Percentiles rank a stretch among this genome's conserved stretches.
Evolutionary conservation across 2,888 invertebrate species (phyloP).

Genomic region (Pogonocherus hispidulus): DNA sequence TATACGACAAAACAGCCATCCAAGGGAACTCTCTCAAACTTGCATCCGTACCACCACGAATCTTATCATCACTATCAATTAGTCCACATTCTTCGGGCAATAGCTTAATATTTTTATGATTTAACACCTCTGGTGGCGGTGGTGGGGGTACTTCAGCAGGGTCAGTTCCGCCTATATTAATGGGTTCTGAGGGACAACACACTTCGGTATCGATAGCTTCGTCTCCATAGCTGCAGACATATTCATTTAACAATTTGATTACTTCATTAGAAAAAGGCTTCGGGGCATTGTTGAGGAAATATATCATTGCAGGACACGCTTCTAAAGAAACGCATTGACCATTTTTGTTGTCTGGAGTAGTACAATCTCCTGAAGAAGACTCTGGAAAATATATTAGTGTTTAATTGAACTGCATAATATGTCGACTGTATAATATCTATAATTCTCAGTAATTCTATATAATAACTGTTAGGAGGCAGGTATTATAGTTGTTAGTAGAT

Average conservation of each 20-base stretch:
- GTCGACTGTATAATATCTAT: no score
- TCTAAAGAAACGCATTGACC: neutral
- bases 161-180: neutral
- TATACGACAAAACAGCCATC: slow-evolving; percentile 79
- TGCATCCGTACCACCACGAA: slow-evolving; percentile 62
- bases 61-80: slow-evolving; percentile 67
- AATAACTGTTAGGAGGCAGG: no score
- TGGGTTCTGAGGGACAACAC: slow-evolving; percentile 69
- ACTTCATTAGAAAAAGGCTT: slow-evolving; percentile 50
- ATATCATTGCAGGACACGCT: neutral
- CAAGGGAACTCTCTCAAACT: slow-evolving; percentile 78
- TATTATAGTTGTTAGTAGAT: no score
- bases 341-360: neutral
- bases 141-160: neutral
- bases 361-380: neutral
- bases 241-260: slow-evolving; percentile 44
- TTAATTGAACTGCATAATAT: no score
- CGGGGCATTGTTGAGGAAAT: slow-evolving; percentile 30
- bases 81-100: slow-evolving; percentile 73
- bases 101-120: slow-evolving; percentile 63
- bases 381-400: neutral
- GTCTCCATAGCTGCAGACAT: slow-evolving; percentile 66
- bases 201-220: slow-evolving; percentile 66
- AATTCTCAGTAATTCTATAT: no score
- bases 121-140: slow-evolving; percentile 61